These are phyloP conservation scores for Acholoe squamosa DNA, from an alignment of 2,888 invertebrate genomes.

Conservation along the genomic window DNA sequence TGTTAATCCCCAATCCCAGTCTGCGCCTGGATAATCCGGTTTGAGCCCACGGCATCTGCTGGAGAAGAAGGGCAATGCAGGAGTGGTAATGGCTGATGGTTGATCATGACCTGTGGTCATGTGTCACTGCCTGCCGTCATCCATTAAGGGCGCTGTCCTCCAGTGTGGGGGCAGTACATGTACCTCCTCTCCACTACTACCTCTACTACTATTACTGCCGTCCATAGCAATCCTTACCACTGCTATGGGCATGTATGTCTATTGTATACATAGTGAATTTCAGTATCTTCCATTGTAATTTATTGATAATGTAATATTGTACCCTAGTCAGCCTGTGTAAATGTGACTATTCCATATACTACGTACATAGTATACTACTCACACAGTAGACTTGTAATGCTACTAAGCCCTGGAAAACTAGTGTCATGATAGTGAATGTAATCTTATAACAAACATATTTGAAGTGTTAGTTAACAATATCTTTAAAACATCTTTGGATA, in stretches of 20 bases:
- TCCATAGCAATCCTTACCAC: background rate
- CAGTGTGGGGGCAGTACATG: background rate
- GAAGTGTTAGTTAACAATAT: too few species aligned
- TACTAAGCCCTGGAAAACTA: too few species aligned
- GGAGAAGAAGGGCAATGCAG: background rate
- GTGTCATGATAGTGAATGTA: too few species aligned
- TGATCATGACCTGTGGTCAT: background rate
- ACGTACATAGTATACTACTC: too few species aligned
- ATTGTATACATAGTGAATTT: background rate
- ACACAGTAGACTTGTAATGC: too few species aligned
- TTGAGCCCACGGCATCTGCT: background rate
- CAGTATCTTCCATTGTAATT: background rate
- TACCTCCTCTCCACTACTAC: background rate
- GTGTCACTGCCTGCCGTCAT: background rate
- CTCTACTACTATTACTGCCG: background rate
- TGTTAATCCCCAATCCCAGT: slow-evolving; percentile 11
- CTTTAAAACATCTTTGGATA: too few species aligned
- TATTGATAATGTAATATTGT: slow-evolving; percentile 1
- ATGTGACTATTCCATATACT: too few species aligned
- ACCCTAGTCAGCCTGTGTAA: background rate
- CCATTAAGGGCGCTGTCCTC: background rate
- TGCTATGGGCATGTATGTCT: background rate
- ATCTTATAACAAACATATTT: too few species aligned
- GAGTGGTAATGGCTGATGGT: slow-evolving; percentile 21
- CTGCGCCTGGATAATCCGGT: slow-evolving; percentile 30